Percentiles rank a stretch among this genome's conserved stretches.
phyloP scores from a whole-genome alignment of 2,888 invertebrate genomes.

The Agrochola lychnidis region DNA sequence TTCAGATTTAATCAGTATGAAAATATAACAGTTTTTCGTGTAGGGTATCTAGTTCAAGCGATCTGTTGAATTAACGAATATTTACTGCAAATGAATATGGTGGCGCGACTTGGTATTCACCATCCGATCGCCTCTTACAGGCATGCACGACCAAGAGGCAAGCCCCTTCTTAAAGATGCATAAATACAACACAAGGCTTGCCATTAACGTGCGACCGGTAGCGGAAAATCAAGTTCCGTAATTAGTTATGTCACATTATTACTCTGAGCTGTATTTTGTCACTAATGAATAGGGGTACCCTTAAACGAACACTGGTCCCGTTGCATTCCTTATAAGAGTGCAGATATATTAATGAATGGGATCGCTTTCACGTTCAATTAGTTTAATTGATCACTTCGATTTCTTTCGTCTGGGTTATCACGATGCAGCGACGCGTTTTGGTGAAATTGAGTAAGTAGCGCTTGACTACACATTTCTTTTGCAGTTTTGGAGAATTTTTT shows the following conservation, averaged over 20 bases:
- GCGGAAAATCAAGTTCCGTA: constrained; percentile 68
- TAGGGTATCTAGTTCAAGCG: constrained; percentile 22
- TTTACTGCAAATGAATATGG: constrained; percentile 38
- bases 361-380: constrained; percentile 53
- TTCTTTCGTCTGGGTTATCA: constrained; percentile 41
- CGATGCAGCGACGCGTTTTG: constrained; percentile 29
- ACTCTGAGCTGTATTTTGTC: constrained; percentile 57
- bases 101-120: constrained; percentile 41
- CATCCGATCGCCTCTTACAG: constrained; percentile 56
- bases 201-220: constrained; percentile 68
- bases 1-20: constrained; percentile 6
- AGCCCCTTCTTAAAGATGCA: constrained; percentile 60
- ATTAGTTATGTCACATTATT: constrained; percentile 68
- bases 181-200: constrained; percentile 66
- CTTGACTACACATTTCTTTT: constrained; percentile 30
- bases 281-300: constrained; percentile 68
- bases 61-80: constrained; percentile 31
- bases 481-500: constrained; percentile 15
- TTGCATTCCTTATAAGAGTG: constrained; percentile 48
- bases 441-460: constrained; percentile 49
- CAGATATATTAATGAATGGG: constrained; percentile 52
- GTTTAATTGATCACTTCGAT: constrained; percentile 50
- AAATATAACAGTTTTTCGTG: constrained; percentile 12
- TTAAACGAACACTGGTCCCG: constrained; percentile 59
- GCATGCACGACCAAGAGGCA: constrained; percentile 51